Evolutionary conservation across 2,113 vertebrate genomes (phyloP), one percentile per base, ranked within the genome.

Genomic region (Benitochromis conjunctus): DNA sequence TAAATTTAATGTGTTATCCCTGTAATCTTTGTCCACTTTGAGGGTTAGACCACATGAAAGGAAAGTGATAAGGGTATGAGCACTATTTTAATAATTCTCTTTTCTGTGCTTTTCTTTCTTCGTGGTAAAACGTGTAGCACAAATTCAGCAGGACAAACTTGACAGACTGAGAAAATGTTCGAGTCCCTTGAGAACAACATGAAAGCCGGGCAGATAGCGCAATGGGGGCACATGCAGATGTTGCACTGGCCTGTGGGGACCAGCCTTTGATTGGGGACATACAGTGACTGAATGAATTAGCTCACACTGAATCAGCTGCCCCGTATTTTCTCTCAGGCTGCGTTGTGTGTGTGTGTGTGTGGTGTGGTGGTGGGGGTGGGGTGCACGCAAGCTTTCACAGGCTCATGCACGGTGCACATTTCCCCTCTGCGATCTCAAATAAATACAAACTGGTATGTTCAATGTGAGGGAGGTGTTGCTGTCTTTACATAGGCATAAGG

Each of bases 161-260:
- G 29, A 36, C 53, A 58, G 80, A 53, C 46, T 51, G 51, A 48
- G n/a, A 84, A 79, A 74, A 51, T 80, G 48, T 78, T 53, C 5
- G 55, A 56, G 60, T 80, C 84, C 66, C 80, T 78, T 24, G 80
- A 71, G 90, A 81, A 46, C n/a, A 5, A 77, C 89, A 81, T 91
- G 87, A 92, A 91, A 87, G 89, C 80, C 56, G 6, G 19, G 64
- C 64, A 62, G 85, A 87, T 43, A 14, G 87, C 80, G 86, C 78
- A 34, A 77, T 80, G 74, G 81, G 82, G 92, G 85, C 86, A 51
- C 57, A 56, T 93, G 81, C 92, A 95, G 94, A 94, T 93, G 92
- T 88, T 89, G 38, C 3, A 13, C 29, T 80, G 87, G 89, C 87
- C 94, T 83, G 66, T 83, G 84, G 86, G 90, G 84, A 89, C 66